Evolutionary conservation across 2,113 vertebrate genomes (phyloP), one percentile per base, ranked within the genome.

Genomic region (Prionailurus bengalensis): DNA sequence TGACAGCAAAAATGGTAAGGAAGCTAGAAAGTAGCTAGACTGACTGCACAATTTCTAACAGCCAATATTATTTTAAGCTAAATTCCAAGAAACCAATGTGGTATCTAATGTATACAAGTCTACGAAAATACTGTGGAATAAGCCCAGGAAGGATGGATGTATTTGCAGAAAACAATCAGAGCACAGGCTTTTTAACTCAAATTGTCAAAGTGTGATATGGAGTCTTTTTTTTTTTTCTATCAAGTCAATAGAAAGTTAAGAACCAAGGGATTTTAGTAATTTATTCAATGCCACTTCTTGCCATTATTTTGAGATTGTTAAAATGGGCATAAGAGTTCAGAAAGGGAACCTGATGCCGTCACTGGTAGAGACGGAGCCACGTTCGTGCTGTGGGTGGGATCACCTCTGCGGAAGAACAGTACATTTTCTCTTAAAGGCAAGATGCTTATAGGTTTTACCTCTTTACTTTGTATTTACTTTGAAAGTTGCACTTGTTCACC

Each of bases 401-500:
- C 45, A 14, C 76, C 36, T 27, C 55, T 81, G 81, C 58, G 85
- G 94, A 68, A 93, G 17, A 80, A 73, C 25, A 45, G 48, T 36
- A 9, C 13, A 29, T 65, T 90, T 88, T 29, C 92, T 97, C 4
- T 90, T 95, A 66, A 95, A 81, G 97, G 97, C 92, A 94, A 95
- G 61, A 91, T 90, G 71, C 90, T 70, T 78, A 1, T 73, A 74
- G 83, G 66, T 93, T 89, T 97, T 92, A 29, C 97, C 96, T 98
- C 73, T 97, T 87, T 65, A 90, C 7, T 95, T 92, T 94, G 11
- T 96, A 61, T 96, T 85, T 92, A 61, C 93, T 84, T 91, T 73
- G 90, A 91, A 96, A 97, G 95, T 97, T 98, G 76, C 92, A 98
- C 97, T 97, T 97, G 95, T 96, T 98, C 71, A 97, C 91, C 90